Evolutionary conservation across 1,140 invertebrate genomes (phyloP), one percentile per base, ranked within the genome.

Genomic region (Scaptomyza graminum): DNA sequence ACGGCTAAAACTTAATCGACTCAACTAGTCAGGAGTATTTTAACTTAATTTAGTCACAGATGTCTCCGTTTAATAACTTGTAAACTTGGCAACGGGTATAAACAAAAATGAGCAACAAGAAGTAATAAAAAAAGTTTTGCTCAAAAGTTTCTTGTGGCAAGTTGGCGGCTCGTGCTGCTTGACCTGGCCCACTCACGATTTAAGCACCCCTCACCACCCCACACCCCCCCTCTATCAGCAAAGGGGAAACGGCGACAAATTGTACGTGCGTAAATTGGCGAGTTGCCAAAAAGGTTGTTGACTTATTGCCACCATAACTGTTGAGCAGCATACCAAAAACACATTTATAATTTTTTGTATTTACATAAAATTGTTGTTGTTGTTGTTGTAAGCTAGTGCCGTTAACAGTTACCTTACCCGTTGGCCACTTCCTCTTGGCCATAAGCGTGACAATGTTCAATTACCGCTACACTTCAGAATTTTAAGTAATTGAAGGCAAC

Each of bases 401-500:
- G 82, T 80, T 85, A 74, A 61, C 47, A 66, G 79, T 55, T 55
- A 12, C 22, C 62, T 37, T 43, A 54, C 62, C 51, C 62, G 62
- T 65, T 65, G 46, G 37, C 79, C 70, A 69, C 82, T 84, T 87
- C 81, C 83, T 82, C 75, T 56, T 56, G 56, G 63, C 37, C 31
- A 34, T 41, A 61, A 83, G 82, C 82, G 82, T 87, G 82, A 87
- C 82, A 88, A 79, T 79, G 83, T 87, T 88, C 82, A 87, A 87
- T 87, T 87, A 85, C 67, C 76, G 59, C 75, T 62, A 61, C 82
- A 85, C 76, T 87, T 87, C 74, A 87, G 82, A 87, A 87, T 87
- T 87, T 87, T 87, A 87, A 87, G 82, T 87, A 87, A 87, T 87
- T 87, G 81, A 85, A 87, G 82, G 56, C 74, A n/a, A 25, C 37